Evolutionary conservation across 2,113 vertebrate species (phyloP), one percentile per base, ranked within the genome.

Genomic region (Eidolon helvum): DNA sequence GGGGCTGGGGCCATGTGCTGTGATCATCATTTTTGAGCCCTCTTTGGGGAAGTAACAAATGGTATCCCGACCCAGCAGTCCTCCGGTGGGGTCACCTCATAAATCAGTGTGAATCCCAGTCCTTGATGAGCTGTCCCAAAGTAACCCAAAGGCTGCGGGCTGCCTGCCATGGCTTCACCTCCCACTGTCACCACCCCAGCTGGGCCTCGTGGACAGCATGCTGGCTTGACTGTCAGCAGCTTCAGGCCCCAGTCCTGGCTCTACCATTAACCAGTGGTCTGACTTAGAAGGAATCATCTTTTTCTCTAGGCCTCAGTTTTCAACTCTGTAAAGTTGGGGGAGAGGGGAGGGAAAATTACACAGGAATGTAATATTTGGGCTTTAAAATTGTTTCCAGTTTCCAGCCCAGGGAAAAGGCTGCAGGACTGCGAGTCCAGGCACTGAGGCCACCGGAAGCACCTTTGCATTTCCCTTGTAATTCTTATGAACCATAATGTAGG

Each of bases 11-110:
- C 43, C 24, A 1, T 33, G 90, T 92, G 93, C 96, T 98, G 89
- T 35, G 72, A 59, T 97, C 96, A 94, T 92, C 96, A 61, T 93
- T 92, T 96, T 85, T 12, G 90, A 78, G 57, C 19, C 55, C 94
- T 92, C 96, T 66, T 83, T 35, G 50, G 86, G 66, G 94, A 94
- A 68, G 61, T 95, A 83, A 93, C 87, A 96, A 90, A 95, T 74
- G 48, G 82, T 48, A 38, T 59, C 66, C 10, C 4, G 26, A 72
- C 77, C 38, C 26, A 69, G 72, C 71, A 30, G 88, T 74, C 35
- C 35, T 91, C 33, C 8, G 3, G 35, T 4, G 79, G 33, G 33
- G 26, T 38, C 45, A 40, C 33, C 61, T 92, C 94, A 96, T 92
- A 68, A 96, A 97, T 94, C 94, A 97, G 48, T 38, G 43, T 43